Base-by-base conservation (phyloP, 2,797 vertebrate genomes). In the Mionectes olivaceus region DNA sequence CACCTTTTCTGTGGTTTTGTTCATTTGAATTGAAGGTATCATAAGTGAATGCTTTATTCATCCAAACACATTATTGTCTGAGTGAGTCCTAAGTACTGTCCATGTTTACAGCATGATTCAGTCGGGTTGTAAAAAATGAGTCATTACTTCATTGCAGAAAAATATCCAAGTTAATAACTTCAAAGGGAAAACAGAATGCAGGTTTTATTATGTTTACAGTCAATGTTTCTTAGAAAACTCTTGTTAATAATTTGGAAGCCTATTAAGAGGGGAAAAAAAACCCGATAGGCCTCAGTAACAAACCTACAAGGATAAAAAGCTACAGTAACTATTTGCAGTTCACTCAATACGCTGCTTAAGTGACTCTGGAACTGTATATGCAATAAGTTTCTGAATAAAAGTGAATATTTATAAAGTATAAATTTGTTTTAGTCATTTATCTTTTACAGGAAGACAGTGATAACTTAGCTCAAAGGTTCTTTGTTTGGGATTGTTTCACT, bases 311-410 rank as follows among this genome's bases (percentile, higher is more conserved):
- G 53, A 47, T 75, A 28, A 83, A 92, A 89, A 75, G 33, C 69
- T 76, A 59, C 70, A 37, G 43, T 73, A 86, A 86, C 41, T 78
- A 88, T 16, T 65, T 92, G 73, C 71, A 61, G 35, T 89, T 85
- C 52, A 57, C 79, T 93, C 53, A 65, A 3, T 83, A 47, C 39
- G 43, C 82, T 93, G 61, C 63, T 83, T 69, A 79, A 83, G 61
- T 69, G 65, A 92, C 67, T 83, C 33, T 83, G 37, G 90, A 93
- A 94, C 76, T 93, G 69, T 81, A 5, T 91, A 91, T 75, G 52
- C 55, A 91, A 9, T 73, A 44, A 13, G 8, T 43, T 86, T 88
- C 79, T 79, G 41, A 96, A 96, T 95, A 93, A 94, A 96, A 91
- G 19, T 46, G 17, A 88, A 76, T 74, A 67, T 70, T 81, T 86